Evolutionary conservation across 1,140 invertebrate species (phyloP).

Genomic region (Brachionus angularis): DNA sequence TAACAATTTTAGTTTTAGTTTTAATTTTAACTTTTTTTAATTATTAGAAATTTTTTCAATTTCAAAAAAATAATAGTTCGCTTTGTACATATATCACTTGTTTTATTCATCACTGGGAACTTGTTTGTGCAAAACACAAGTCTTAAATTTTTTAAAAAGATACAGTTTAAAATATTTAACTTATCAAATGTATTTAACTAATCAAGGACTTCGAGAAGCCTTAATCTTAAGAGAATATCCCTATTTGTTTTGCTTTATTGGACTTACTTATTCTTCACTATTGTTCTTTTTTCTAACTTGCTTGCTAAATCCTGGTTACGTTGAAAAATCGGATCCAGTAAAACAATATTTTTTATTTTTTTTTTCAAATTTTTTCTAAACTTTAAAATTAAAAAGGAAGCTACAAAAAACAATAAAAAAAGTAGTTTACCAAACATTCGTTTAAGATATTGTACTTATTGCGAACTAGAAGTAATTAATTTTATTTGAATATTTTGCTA

Average conservation of each 20-base stretch:
- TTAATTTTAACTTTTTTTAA: neutral
- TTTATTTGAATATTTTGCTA: neutral
- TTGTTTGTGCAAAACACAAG: conserved; percentile 26
- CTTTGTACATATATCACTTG: neutral
- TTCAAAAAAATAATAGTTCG: conserved; percentile 22
- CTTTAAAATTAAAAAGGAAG: too few relatives aligned
- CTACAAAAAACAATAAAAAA: neutral
- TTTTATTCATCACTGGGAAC: conserved; percentile 16
- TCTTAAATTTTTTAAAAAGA: neutral
- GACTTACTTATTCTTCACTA: conserved; percentile 20
- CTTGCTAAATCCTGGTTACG: conserved; percentile 25
- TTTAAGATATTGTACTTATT: conserved; percentile 3
- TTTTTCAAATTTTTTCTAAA: too few relatives aligned
- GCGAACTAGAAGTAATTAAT: conserved; percentile 1
- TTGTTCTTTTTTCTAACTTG: conserved; percentile 26
- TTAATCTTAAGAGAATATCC: neutral
- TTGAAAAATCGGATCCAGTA: too few relatives aligned
- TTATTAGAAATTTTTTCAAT: conserved; percentile 15
- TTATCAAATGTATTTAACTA: neutral
- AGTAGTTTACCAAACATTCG: neutral
- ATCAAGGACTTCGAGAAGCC: conserved; percentile 5
- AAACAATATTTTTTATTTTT: too few relatives aligned
- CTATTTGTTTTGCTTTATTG: conserved; percentile 20
- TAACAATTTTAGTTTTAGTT: neutral
- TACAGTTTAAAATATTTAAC: too few relatives aligned